Conservation (phyloP, 2,888 invertebrate species). For the Ashinkailepas kermadecensis region DNA sequence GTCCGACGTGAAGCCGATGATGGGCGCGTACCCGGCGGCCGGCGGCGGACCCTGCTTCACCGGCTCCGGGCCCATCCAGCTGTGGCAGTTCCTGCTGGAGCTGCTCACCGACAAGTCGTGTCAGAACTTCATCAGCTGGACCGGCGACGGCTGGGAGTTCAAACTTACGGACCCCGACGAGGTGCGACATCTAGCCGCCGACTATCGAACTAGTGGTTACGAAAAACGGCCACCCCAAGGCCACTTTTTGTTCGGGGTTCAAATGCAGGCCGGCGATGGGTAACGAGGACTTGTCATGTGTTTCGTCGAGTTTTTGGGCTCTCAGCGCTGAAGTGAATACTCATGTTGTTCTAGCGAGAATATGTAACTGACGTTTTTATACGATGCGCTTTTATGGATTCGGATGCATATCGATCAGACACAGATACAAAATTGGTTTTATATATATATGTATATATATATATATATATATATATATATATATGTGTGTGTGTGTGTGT, state of each 20-base stretch:
- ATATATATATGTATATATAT: too few species aligned
- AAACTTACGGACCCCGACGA: constrained; percentile 97
- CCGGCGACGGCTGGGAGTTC: constrained; percentile 98
- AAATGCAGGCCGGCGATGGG: constrained; percentile 72
- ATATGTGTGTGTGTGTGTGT: too few species aligned
- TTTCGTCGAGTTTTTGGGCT: too few species aligned
- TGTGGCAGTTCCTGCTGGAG: constrained; percentile 96
- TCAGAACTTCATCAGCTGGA: constrained; percentile 96
- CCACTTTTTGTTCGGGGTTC: not conserved
- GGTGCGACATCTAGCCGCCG: constrained; percentile 45
- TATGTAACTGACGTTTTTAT: too few species aligned
- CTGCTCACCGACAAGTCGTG: constrained; percentile 60
- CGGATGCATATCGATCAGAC: too few species aligned
- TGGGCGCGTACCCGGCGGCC: constrained; percentile 47
- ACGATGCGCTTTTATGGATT: too few species aligned
- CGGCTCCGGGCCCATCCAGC: constrained; percentile 91
- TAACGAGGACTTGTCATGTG: constrained; percentile 43
- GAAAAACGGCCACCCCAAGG: not conserved
- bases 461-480: too few species aligned
- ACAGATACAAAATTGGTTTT: too few species aligned
- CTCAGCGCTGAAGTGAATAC: too few species aligned
- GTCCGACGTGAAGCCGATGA: constrained; percentile 41
- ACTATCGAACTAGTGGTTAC: not conserved
- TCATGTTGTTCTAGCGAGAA: too few species aligned
- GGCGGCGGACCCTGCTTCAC: constrained; percentile 56